Evolutionary conservation across 2,113 vertebrate genomes (phyloP).

Genomic region (Ochotona curzoniae): DNA sequence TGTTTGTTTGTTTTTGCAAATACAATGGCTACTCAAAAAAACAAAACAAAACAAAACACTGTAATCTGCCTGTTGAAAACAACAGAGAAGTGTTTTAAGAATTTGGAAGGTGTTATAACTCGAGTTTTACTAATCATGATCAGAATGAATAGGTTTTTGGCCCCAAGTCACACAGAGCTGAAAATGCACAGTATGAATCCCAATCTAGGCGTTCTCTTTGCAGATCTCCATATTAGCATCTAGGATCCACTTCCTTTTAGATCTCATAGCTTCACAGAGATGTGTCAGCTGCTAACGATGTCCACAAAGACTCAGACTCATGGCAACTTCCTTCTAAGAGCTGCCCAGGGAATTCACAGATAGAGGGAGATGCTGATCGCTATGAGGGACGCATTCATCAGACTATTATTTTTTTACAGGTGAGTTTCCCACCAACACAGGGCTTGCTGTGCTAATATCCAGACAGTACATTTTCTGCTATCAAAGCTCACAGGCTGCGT

Average conservation of each 20-base stretch:
- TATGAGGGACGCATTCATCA: neutral
- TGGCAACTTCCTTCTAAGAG: neutral
- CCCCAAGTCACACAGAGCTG: neutral
- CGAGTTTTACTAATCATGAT: neutral
- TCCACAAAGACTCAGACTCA: neutral
- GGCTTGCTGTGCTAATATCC: neutral
- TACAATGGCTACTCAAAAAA: neutral
- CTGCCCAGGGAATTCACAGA: neutral
- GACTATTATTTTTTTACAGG: neutral
- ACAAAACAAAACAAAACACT: too few species aligned
- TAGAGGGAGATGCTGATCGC: neutral
- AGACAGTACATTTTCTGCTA: neutral
- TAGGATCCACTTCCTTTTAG: neutral
- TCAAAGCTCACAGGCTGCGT: neutral
- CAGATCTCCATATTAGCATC: neutral
- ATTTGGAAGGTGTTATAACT: neutral
- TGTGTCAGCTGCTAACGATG: accelerated
- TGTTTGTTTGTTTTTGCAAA: neutral
- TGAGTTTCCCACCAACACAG: too few species aligned
- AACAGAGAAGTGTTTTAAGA: too few species aligned
- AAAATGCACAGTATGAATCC: neutral
- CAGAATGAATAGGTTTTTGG: neutral
- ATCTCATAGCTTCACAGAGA: neutral
- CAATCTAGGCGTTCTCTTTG: neutral
- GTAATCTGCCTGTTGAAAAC: too few species aligned